Percentiles rank a stretch among this genome's conserved stretches.
Conservation (phyloP, 2,113 vertebrate species). For the Gasterosteus nipponicus region DNA sequence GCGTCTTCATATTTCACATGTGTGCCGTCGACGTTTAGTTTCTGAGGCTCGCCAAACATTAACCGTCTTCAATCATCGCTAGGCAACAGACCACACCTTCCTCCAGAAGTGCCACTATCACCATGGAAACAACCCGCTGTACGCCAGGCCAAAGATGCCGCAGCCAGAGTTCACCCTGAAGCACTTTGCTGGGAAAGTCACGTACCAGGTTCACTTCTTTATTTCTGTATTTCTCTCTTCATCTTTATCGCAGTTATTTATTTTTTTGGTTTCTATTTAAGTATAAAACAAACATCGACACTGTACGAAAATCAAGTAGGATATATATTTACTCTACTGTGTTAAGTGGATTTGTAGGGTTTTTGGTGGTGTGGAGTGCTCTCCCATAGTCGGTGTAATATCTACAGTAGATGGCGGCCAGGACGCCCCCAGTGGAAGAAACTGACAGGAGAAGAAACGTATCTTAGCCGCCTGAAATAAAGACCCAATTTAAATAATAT, state of each 20-base stretch:
- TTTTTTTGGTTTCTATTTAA: neutral
- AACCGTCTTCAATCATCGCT: slow-evolving; percentile 48
- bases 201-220: slow-evolving; percentile 87
- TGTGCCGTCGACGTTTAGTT: slow-evolving; percentile 35
- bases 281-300: neutral
- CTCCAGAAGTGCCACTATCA: slow-evolving; percentile 99
- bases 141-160: slow-evolving; percentile 97
- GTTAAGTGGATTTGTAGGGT: neutral
- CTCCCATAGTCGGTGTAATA: neutral
- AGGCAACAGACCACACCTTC: slow-evolving; percentile 99
- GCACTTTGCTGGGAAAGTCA: slow-evolving; percentile 95
- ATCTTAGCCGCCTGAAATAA: neutral
- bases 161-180: slow-evolving; percentile 95
- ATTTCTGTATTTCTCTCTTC: neutral
- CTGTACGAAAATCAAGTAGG: no score
- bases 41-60: slow-evolving; percentile 32
- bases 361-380: neutral
- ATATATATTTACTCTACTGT: no score
- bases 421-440: neutral
- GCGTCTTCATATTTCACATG: neutral
- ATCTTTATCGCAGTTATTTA: neutral
- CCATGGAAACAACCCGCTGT: slow-evolving; percentile 88
- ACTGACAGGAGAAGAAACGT: neutral
- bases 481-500: neutral
- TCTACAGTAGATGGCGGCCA: neutral